Evolutionary conservation across 1,140 invertebrate genomes (phyloP), one percentile per base, ranked within the genome.

Genomic region (Coelopa frigida): DNA sequence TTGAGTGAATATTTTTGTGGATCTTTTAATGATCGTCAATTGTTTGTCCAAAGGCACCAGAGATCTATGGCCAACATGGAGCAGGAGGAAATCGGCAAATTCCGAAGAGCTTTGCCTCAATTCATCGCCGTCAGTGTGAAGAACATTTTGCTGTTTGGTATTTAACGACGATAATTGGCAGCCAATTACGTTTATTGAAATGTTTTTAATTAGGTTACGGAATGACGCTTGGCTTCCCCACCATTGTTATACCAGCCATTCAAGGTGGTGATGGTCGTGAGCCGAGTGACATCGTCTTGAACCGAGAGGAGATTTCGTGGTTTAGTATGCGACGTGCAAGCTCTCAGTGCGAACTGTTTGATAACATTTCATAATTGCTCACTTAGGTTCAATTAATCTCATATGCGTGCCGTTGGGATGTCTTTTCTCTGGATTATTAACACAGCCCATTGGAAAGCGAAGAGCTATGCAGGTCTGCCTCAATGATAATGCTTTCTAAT

Each of bases 371-470:
- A 15, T 3, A 17, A 18, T 38, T 46, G 17, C 10, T 45, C 37
- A 20, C 49, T n/a, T 58, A 87, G 84, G 84, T 68, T 86, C 84
- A 17, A 78, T 88, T 26, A 85, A 85, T 62, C 64, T 85, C 39
- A 84, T 87, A 46, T 77, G 82, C 38, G 84, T 87, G 29, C 85
- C 85, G 0, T 37, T 88, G 12, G 85, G 85, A 2, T 86, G 85
- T 51, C 68, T 85, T 5, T 62, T 81, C 8, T 87, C 84, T 0
- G 86, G 85, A 2, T 59, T 76, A 4, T 50, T 85, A 1, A 85
- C 84, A 0, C 75, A 85, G 39, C 77, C 77, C 0, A 56, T 85
- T 11, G 85, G 85, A 0, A 72, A 85, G 17, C 77, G 80, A 47
- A 70, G 73, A 39, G 75, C 83, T 2, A 88, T 89, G 85, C 78